Percentiles rank a stretch among this genome's conserved stretches.
These are phyloP conservation scores for Alethe castanea DNA, from an alignment of 2,113 vertebrate species.

Conservation along the genomic window DNA sequence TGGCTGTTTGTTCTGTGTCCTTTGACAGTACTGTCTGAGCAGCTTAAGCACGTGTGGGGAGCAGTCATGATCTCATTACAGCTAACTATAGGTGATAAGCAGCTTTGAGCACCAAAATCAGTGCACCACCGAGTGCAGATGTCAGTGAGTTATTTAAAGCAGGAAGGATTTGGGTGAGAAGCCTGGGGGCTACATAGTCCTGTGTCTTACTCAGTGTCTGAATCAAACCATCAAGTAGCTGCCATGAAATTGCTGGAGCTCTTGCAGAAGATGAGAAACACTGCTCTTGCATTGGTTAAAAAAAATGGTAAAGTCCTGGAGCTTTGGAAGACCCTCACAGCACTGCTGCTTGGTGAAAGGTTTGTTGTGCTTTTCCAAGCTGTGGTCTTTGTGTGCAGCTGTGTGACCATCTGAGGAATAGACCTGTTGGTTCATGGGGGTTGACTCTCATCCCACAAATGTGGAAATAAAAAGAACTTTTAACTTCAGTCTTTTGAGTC, in stretches of 20 bases:
- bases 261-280: not conserved
- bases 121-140: constrained; percentile 10
- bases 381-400: not conserved
- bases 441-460: not conserved
- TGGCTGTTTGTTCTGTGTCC: constrained; percentile 25
- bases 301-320: not conserved
- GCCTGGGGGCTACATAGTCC: not conserved
- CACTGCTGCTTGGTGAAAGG: not conserved
- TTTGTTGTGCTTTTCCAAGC: not conserved
- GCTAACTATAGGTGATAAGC: constrained; percentile 45
- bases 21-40: constrained; percentile 45
- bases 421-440: fast-evolving
- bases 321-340: not conserved
- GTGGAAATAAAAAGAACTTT: not conserved
- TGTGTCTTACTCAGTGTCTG: not conserved
- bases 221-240: not conserved
- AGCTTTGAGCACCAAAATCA: constrained; percentile 44
- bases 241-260: not conserved
- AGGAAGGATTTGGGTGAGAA: constrained; percentile 34
- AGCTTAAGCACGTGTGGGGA: constrained; percentile 46
- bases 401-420: not conserved
- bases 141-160: constrained; percentile 59
- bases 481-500: not conserved
- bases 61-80: constrained; percentile 51
- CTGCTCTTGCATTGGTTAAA: not conserved